A percentile compares a stretch with the other conserved stretches of the same genome.
Conservation (phyloP, 2,113 vertebrate species). For the Nesospiza acunhae region DNA sequence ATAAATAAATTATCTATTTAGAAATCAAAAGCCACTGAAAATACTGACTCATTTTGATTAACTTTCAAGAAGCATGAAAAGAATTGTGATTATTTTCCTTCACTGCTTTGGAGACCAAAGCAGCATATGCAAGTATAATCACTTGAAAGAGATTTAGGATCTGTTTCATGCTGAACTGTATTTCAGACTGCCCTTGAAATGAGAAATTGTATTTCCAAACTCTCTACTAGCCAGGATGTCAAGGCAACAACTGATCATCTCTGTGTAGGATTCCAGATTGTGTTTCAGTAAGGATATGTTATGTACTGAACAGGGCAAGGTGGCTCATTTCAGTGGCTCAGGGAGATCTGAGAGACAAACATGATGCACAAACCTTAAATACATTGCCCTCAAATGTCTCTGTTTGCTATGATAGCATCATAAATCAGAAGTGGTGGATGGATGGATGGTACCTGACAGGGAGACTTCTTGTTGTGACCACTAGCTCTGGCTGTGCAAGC, state of each 20-base stretch:
- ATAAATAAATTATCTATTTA: not conserved
- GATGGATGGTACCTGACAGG: not conserved
- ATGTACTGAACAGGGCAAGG: not conserved
- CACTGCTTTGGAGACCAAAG: not conserved
- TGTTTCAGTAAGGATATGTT: not conserved
- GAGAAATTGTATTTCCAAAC: not conserved
- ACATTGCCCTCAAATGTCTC: fast-evolving
- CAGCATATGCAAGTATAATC: not conserved
- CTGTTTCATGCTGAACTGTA: not conserved
- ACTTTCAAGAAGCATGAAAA: not conserved
- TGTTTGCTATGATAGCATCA: not conserved
- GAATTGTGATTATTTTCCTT: not conserved
- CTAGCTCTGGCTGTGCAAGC: not conserved
- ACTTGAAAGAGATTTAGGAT: slow-evolving; percentile 6
- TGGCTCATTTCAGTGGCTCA: not conserved
- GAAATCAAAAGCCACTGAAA: not conserved
- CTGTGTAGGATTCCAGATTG: not conserved
- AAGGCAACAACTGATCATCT: not conserved
- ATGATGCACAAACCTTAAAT: not conserved
- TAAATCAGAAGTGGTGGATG: not conserved
- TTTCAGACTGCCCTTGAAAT: not conserved
- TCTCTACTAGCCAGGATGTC: not conserved
- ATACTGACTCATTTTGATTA: not conserved
- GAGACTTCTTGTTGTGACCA: not conserved
- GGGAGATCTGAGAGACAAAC: not conserved